Evolutionary conservation across 1,140 invertebrate species (phyloP), one percentile per base, ranked within the genome.

Genomic region (Brachionus rotundiformis): DNA sequence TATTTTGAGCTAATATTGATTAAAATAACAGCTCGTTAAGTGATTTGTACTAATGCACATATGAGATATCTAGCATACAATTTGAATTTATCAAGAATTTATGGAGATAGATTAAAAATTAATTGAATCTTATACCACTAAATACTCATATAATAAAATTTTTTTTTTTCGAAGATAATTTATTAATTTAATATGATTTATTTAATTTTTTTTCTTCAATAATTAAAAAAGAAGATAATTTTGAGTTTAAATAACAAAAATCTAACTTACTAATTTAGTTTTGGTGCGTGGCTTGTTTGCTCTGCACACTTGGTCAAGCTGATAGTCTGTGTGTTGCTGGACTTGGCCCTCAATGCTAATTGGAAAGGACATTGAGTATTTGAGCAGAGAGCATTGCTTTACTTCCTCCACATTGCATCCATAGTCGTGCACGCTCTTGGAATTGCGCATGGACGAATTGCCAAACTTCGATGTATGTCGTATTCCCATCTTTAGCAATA

Each of bases 401-500:
- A 36, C 16, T 13, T 29, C 25, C 7, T 29, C 7, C n/a, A n/a
- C 29, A 29, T 1, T 29, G 11, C 29, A 29, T 36, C 31, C 16
- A 68, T 68, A 68, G 8, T 68, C 63, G 16, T 68, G 36, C n/a
- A 68, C 63, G 16, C 29, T 33, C 29, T 68, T 31, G 16, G 63
- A 68, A 33, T 33, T 68, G 29, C 31, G 27, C 16, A 68, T 68
- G 31, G 63, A 33, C 33, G 29, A 33, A 19, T 68, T 10, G 16
- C 63, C 63, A 16, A 68, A 68, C 11, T 16, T 33, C 29, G 63
- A 68, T 36, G 63, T 39, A 68, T 68, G 63, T 33, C 63, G 10
- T 68, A 68, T 68, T 33, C 63, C 63, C 63, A 68, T 68, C 11
- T 33, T 68, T 33, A 36, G n/a, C 47, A 54, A 54, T 54, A 54